Percentiles rank a stretch among this genome's conserved stretches.
Conservation (phyloP, 2,888 invertebrate species). For the Nomada hirtipes region DNA sequence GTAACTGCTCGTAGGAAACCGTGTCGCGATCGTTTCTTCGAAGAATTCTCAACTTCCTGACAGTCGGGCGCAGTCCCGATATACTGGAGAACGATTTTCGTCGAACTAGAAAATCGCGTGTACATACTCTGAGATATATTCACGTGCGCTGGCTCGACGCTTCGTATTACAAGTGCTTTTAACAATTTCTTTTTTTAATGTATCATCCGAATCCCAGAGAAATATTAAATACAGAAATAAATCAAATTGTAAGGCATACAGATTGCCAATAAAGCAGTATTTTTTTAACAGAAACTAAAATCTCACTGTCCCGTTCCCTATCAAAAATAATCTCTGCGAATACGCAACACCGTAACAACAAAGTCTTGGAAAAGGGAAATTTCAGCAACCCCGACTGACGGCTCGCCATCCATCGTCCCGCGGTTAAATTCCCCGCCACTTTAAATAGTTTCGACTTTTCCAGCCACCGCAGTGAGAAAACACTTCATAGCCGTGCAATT, state of each 20-base stretch:
- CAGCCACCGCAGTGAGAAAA: conserved; percentile 30
- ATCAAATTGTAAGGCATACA: too few species aligned
- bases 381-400: background rate
- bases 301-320: too few species aligned
- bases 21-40: conserved; percentile 13
- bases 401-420: conserved; percentile 42
- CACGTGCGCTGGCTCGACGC: background rate
- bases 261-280: too few species aligned
- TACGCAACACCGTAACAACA: background rate
- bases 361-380: background rate
- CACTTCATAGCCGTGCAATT: conserved; percentile 69
- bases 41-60: conserved; percentile 24
- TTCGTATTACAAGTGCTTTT: background rate
- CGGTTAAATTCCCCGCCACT: conserved; percentile 51
- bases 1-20: conserved; percentile 32
- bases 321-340: background rate
- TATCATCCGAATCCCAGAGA: too few species aligned
- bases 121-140: conserved; percentile 5
- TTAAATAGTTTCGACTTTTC: conserved; percentile 60
- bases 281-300: too few species aligned
- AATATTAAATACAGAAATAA: too few species aligned
- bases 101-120: conserved; percentile 40
- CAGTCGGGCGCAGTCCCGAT: background rate
- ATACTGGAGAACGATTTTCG: background rate
- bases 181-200: background rate